Base-by-base conservation (phyloP, 2,888 invertebrate genomes). In the Trisateles emortualis region DNA sequence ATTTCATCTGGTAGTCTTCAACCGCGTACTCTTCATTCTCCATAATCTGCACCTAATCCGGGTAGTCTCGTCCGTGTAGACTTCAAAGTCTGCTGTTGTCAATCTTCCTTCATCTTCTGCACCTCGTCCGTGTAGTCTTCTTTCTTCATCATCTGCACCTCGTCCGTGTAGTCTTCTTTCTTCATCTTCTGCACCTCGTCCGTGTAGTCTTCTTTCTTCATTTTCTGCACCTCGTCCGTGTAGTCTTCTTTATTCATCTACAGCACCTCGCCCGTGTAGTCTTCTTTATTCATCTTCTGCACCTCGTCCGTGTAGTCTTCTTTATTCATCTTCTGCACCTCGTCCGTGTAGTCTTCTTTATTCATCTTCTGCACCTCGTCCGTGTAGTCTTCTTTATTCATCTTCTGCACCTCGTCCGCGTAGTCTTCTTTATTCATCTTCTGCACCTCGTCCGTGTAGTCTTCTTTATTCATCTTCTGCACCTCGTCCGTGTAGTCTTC, bases 331-430 rank as follows among this genome's bases (percentile, higher is more conserved):
- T 19, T 30, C 4, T 9, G 19, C 42, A 13, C 6, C 32, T 33
- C 32, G 32, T 51, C 26, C 50, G 43, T 50, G 50, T 59, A 56
- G 36, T 26, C 22, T 9, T 38, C 58, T 48, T 48, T 39, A 9
- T 30, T 14, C 14, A 11, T 19, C 17, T 50, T 51, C 10, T 42
- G 52, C 59, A 24, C 3, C 16, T 45, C 44, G 26, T 46, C 54
- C 35, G 29, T 30, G 29, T 55, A 17, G 17, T 53, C 47, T 64
- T 56, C 41, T 35, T 29, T 56, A 45, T 53, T 59, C 51, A 38
- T 51, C 36, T 32, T 49, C 35, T 10, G 11, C 22, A 3, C 11
- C 1, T 19, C 8, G 13, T 24, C 14, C 33, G 4, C 2, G 11
- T 4, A 8, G 0, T 19, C 26, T 26, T 19, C n/a, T n/a, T n/a